Evolutionary conservation across 2,888 invertebrate species (phyloP).

Genomic region (Taphrorychus bicolor): DNA sequence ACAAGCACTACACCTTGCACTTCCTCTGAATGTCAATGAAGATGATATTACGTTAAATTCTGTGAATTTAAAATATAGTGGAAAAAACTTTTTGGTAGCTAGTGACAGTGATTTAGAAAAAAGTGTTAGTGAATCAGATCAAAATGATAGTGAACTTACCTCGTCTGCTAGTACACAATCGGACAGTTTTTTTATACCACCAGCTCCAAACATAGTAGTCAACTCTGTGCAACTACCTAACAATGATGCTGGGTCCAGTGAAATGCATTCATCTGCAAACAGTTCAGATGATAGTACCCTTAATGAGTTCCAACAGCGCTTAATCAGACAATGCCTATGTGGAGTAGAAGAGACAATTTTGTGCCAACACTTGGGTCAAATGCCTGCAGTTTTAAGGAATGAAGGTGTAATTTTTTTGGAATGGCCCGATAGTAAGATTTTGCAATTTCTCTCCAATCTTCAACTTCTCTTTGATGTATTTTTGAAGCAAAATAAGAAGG

Average conservation of each 20-base stretch:
- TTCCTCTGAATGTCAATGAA: conserved; percentile 54
- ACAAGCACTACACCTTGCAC: conserved; percentile 54
- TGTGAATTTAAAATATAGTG: conserved; percentile 49
- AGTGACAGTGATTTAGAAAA: conserved; percentile 42
- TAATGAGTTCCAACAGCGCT: conserved; percentile 68
- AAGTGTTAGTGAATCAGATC: conserved; percentile 42
- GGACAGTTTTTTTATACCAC: conserved; percentile 45
- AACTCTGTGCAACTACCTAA: conserved; percentile 23
- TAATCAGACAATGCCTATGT: conserved; percentile 82
- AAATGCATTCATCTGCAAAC: not conserved
- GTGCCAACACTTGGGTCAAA: conserved; percentile 72
- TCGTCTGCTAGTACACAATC: conserved; percentile 36
- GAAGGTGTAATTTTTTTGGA: conserved; percentile 65
- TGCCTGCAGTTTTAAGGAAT: conserved; percentile 60
- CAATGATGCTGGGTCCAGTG: conserved; percentile 19
- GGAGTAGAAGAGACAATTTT: conserved; percentile 74
- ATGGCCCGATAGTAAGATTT: conserved; percentile 71
- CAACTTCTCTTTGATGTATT: conserved; percentile 86
- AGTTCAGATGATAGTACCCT: conserved; percentile 41
- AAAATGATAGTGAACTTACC: conserved; percentile 39
- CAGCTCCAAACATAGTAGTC: conserved; percentile 49
- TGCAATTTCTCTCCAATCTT: conserved; percentile 83
- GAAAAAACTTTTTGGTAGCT: conserved; percentile 44
- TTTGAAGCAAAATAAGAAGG: conserved; percentile 82
- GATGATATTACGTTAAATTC: conserved; percentile 53